Conservation (phyloP, 53 echinoderm and acorn worm species). For the Pentamera pediparva region DNA sequence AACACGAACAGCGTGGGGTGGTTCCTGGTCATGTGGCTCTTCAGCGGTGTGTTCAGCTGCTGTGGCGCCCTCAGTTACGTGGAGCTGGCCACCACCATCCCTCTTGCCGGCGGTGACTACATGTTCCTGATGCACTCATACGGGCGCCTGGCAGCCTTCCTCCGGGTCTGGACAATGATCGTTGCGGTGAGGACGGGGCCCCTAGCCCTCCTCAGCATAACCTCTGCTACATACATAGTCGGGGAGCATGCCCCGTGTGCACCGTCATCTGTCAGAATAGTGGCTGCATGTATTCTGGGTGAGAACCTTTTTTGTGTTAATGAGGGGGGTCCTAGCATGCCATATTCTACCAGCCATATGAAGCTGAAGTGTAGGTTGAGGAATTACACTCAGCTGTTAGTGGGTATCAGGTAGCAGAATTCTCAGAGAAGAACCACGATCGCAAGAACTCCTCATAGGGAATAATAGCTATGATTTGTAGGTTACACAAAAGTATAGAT, state of each 20-base stretch:
- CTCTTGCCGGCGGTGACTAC: slow-evolving; percentile 74
- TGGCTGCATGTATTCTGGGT: slow-evolving; percentile 22
- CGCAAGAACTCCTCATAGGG: no score
- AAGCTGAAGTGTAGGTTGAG: no score
- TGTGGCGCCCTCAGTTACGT: slow-evolving; percentile 77
- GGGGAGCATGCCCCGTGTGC: slow-evolving; percentile 6
- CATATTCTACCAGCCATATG: no score
- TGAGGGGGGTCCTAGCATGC: no score
- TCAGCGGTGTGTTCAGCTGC: slow-evolving; percentile 57
- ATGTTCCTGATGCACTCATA: slow-evolving; percentile 56
- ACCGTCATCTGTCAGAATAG: background rate
- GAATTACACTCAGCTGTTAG: no score
- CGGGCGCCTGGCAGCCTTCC: slow-evolving; percentile 64
- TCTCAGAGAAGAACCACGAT: no score
- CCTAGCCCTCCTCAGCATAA: slow-evolving; percentile 46
- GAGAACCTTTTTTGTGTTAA: background rate
- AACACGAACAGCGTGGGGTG: slow-evolving; percentile 60
- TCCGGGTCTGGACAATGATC: slow-evolving; percentile 55
- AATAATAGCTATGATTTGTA: no score
- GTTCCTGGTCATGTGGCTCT: slow-evolving; percentile 66
- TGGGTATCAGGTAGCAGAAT: no score
- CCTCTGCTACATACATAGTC: slow-evolving; percentile 56
- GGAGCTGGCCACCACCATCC: slow-evolving; percentile 71
- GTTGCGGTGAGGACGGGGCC: slow-evolving; percentile 48
- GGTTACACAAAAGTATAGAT: no score